A percentile compares a stretch with the other conserved stretches of the same genome.
phyloP scores from a whole-genome alignment of 2,888 invertebrate species.

The Osmoderma eremita region DNA sequence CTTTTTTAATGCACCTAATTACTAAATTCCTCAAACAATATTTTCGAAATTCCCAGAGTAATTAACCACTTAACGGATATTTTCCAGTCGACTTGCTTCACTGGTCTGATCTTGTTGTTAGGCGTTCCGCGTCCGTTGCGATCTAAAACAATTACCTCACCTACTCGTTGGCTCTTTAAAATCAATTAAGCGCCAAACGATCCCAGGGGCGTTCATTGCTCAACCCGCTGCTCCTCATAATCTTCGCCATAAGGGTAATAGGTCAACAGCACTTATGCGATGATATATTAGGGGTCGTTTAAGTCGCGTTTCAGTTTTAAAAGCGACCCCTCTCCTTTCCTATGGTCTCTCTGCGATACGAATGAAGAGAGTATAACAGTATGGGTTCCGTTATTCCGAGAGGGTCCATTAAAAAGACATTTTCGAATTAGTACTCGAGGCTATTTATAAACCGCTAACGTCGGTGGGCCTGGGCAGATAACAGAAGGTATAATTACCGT shows the following conservation, averaged over 20 bases:
- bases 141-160: conserved; percentile 29
- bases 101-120: too few species aligned
- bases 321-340: background rate
- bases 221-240: conserved; percentile 17
- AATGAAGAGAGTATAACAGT: background rate
- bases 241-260: conserved; percentile 36
- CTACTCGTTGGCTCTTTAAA: conserved; percentile 36
- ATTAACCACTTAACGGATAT: too few species aligned
- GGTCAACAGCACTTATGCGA: conserved; percentile 33
- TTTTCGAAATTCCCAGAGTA: too few species aligned
- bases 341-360: background rate
- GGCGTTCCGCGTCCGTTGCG: too few species aligned
- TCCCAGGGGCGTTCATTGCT: conserved; percentile 21
- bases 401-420: conserved; percentile 36
- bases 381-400: conserved; percentile 22
- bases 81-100: too few species aligned
- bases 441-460: conserved; percentile 26
- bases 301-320: conserved; percentile 35
- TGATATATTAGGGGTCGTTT: conserved; percentile 30
- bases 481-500: too few species aligned
- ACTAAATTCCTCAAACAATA: too few species aligned
- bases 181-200: conserved; percentile 35
- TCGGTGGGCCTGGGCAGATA: background rate
- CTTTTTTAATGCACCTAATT: too few species aligned
- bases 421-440: conserved; percentile 23